Conservation (phyloP, 1,140 invertebrate species). For the Pseudomyrmex concolor region DNA sequence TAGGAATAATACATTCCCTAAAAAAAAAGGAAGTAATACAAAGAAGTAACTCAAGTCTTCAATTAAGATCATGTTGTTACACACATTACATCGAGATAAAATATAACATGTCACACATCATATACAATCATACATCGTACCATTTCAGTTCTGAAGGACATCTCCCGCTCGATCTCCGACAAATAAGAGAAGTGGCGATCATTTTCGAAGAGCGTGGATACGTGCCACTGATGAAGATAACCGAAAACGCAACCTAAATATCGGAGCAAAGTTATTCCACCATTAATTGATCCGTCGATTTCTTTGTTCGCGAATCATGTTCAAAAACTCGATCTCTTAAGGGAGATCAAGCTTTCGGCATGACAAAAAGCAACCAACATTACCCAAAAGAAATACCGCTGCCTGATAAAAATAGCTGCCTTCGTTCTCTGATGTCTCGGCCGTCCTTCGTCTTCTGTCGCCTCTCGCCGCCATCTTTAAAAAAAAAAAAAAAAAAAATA, state of each 20-base stretch:
- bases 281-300: background rate
- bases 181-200: slow-evolving; percentile 93
- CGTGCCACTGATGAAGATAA: slow-evolving; percentile 87
- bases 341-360: no score
- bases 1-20: slow-evolving; percentile 95
- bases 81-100: no score
- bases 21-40: slow-evolving; percentile 71
- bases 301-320: background rate
- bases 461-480: slow-evolving; percentile 63
- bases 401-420: slow-evolving; percentile 44
- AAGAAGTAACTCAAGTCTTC: no score
- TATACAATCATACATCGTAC: slow-evolving; percentile 79
- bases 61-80: background rate
- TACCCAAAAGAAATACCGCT: slow-evolving; percentile 62
- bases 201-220: slow-evolving; percentile 92
- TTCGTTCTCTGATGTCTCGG: slow-evolving; percentile 45
- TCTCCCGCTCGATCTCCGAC: slow-evolving; percentile 92
- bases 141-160: slow-evolving; percentile 93
- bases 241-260: slow-evolving; percentile 78
- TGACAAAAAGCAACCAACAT: slow-evolving; percentile 9
- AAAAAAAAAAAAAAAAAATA: no score
- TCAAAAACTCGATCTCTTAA: background rate
- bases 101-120: slow-evolving; percentile 2
- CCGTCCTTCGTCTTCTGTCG: slow-evolving; percentile 51
- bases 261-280: slow-evolving; percentile 53